Conservation (phyloP, 2,113 vertebrate genomes). For the Rhodinocichla rosea region DNA sequence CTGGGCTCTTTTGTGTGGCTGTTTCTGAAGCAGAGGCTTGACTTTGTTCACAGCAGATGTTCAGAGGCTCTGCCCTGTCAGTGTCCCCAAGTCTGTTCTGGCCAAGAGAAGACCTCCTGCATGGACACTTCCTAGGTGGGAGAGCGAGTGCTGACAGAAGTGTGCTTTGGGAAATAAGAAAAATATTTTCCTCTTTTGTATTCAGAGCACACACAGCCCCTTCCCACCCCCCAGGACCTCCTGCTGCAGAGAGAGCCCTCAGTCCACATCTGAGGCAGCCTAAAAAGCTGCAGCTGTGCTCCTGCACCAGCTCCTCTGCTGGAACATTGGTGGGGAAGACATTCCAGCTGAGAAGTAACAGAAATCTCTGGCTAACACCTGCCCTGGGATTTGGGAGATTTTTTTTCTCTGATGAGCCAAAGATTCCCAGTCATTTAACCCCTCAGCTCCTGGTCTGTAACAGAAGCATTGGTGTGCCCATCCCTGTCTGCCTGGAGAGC, state of each 20-base stretch:
- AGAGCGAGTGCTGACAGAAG: background rate
- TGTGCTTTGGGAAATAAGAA: background rate
- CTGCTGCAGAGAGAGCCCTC: background rate
- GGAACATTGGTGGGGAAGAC: background rate
- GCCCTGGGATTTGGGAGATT: background rate
- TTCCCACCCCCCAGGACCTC: background rate
- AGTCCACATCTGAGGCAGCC: background rate
- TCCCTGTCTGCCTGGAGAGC: background rate
- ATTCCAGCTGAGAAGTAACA: background rate
- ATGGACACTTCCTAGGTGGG: background rate
- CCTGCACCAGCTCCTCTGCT: background rate
- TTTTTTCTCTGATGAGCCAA: background rate
- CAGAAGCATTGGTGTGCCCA: accelerated
- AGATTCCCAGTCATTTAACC: background rate
- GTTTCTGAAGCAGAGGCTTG: background rate
- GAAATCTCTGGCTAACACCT: background rate
- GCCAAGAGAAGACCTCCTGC: background rate
- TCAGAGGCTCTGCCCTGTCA: background rate
- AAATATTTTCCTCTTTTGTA: background rate
- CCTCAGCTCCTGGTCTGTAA: background rate
- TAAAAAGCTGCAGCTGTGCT: background rate
- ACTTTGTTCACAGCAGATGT: background rate
- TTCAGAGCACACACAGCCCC: background rate
- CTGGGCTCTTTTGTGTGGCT: background rate
- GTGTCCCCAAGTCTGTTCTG: background rate